A percentile compares a stretch with the other conserved stretches of the same genome.
Evolutionary conservation across 1,140 invertebrate genomes (phyloP).

Genomic region (Drosophila novamexicana): DNA sequence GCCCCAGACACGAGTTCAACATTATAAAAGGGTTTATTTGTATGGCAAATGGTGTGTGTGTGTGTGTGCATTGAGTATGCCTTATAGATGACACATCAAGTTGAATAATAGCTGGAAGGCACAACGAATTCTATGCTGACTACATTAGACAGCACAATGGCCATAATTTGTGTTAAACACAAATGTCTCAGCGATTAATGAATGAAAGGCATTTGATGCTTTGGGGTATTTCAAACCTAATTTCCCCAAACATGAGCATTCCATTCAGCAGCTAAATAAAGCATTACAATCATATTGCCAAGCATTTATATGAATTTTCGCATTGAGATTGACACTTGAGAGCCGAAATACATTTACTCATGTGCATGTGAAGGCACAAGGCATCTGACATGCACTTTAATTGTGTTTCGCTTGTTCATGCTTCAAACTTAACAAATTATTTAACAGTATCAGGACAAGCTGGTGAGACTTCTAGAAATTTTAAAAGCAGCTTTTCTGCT

Average conservation of each 20-base stretch:
- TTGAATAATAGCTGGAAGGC: conserved; percentile 32
- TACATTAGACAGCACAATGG: conserved; percentile 33
- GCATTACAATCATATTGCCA: conserved; percentile 9
- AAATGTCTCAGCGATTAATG: conserved; percentile 17
- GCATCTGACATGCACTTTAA: neutral
- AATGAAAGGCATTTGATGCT: conserved; percentile 17
- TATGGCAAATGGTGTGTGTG: neutral
- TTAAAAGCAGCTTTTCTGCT: too few species aligned
- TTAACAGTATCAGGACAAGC: too few species aligned
- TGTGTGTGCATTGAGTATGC: conserved; percentile 5
- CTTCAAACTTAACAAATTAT: too few species aligned
- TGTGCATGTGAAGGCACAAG: neutral
- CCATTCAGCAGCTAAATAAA: neutral
- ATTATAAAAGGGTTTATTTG: conserved; percentile 41
- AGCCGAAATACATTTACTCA: neutral
- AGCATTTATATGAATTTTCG: neutral
- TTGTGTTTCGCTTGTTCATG: too few species aligned
- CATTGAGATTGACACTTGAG: conserved; percentile 9
- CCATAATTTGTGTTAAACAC: conserved; percentile 11
- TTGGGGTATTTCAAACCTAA: neutral
- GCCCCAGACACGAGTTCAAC: conserved; percentile 13
- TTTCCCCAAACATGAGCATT: neutral
- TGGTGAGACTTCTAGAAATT: too few species aligned
- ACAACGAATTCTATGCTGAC: conserved; percentile 7
- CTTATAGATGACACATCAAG: conserved; percentile 33